Base-by-base conservation (phyloP, 2,113 vertebrate genomes). In the Chinchilla lanigera region DNA sequence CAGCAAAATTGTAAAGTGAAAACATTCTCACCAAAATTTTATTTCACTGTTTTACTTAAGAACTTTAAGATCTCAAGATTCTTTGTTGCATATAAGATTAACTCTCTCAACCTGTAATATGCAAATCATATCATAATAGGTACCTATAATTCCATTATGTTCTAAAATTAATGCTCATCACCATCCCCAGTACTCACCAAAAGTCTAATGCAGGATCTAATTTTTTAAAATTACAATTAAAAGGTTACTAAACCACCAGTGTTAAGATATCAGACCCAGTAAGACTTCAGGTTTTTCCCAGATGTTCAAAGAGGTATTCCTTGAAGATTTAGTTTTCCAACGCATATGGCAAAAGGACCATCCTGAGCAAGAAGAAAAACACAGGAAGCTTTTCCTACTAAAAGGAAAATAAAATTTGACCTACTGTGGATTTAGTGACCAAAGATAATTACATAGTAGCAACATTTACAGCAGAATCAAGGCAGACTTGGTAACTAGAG, bases 261-360 rank as follows among this genome's bases (percentile, higher is more conserved):
- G 24, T 67, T 73, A 71, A 65, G 82, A 58, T 85, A 47, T 81
- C 69, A 89, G 63, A 93, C 1, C 56, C n/a, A 84, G 52, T 50
- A 95, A 95, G 65, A 69, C 24, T 47, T 69, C 44, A 83, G 56
- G 44, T 50, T 93, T 89, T 85, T 38, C 83, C 77, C 33, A 50
- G n/a, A 61, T 52, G n/a, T 38, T 92, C 8, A 47, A 11, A 81
- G 38, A 81, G 26, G 60, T 84, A 35, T 50, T 41, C 47, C 77
- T 56, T 75, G 65, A 65, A 95, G 52, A 96, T 7, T n/a, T 14
- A 92, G 30, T 83, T 92, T 94, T 86, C 88, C 61, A 97, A 90
- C 14, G 86, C n/a, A 63, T 24, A 33, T 7, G 33, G 60, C 63
- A 83, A 83, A 95, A 84, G 3, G 41, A 22, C 28, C 52, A 80